Conservation (phyloP, 2,797 vertebrate genomes). For the Myotis daubentonii region DNA sequence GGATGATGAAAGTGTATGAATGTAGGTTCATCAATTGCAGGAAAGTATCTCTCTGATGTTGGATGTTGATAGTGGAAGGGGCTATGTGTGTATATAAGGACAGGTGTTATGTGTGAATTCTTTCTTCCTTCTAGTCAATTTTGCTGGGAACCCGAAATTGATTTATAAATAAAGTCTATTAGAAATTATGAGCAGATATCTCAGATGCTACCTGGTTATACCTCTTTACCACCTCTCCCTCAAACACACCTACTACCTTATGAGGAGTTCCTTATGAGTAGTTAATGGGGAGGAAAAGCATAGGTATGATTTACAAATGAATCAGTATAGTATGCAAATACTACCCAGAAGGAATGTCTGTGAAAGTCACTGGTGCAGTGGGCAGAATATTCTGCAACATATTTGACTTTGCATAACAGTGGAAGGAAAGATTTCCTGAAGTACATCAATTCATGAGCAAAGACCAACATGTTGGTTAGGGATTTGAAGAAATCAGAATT, state of each 20-base stretch:
- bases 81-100: neutral
- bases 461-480: neutral
- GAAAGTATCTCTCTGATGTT: neutral
- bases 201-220: neutral
- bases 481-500: neutral
- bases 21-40: neutral
- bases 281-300: neutral
- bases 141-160: neutral
- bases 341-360: neutral
- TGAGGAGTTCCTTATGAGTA: neutral
- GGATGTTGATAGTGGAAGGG: neutral
- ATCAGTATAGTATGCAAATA: neutral
- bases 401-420: neutral
- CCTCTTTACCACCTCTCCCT: neutral
- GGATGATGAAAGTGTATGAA: neutral
- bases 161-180: neutral
- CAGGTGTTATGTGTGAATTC: neutral
- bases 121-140: neutral
- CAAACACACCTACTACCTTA: neutral
- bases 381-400: neutral
- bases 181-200: neutral
- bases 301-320: neutral
- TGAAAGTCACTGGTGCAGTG: neutral
- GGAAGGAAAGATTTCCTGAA: neutral
- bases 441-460: neutral